These are phyloP conservation scores for Drosophila setifemur DNA, from an alignment of 1,140 invertebrate genomes.

Conservation along the genomic window DNA sequence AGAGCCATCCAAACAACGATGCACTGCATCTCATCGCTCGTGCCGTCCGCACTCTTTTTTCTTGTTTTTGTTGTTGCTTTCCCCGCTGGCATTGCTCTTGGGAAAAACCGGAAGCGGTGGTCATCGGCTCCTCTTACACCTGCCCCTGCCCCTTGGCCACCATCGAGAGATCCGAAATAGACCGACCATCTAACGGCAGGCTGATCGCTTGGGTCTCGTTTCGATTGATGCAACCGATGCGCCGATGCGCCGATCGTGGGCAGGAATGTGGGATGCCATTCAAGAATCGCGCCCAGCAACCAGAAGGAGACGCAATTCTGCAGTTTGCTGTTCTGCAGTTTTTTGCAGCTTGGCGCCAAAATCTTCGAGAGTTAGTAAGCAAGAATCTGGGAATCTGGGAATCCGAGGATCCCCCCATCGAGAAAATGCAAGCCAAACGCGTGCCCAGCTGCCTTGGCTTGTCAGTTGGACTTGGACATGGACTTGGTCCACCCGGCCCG, in stretches of 20 bases:
- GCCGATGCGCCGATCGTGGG: conserved; percentile 23
- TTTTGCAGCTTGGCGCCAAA: neutral
- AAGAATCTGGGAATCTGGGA: neutral
- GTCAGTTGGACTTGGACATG: conserved; percentile 50
- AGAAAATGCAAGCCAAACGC: conserved; percentile 49
- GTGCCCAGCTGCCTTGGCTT: conserved; percentile 74
- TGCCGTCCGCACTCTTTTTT: too few species aligned
- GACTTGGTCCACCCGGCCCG: conserved; percentile 23
- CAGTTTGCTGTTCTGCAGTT: neutral
- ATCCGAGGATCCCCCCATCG: neutral
- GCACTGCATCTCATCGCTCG: conserved; percentile 11
- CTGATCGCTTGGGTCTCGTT: conserved; percentile 31
- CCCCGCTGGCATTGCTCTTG: conserved; percentile 29
- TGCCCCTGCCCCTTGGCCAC: conserved; percentile 5
- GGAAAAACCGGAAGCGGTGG: conserved; percentile 69
- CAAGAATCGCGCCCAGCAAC: conserved; percentile 35
- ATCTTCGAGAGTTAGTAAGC: neutral
- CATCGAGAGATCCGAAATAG: conserved; percentile 57
- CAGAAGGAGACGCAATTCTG: neutral
- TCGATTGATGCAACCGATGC: conserved; percentile 38
- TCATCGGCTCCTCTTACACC: neutral
- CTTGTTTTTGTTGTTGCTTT: neutral
- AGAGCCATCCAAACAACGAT: conserved; percentile 1
- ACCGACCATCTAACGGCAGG: conserved; percentile 54
- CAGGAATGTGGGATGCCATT: conserved; percentile 53